Evolutionary conservation across 2,797 vertebrate genomes (phyloP).

Genomic region (Pangasius krempfi): DNA sequence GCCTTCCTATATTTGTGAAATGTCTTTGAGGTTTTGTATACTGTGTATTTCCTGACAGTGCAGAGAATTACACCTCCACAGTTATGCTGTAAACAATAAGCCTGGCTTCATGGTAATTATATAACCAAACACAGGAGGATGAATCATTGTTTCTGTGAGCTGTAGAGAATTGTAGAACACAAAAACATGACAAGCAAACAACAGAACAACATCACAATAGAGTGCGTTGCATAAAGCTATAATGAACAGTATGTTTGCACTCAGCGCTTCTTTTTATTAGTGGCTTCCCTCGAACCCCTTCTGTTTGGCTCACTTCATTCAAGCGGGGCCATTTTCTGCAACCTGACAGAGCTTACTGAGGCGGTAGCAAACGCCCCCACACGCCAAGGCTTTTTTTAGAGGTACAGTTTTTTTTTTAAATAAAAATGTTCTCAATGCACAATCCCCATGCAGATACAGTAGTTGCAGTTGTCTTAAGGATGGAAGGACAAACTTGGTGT

Average conservation of each 20-base stretch:
- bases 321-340: neutral
- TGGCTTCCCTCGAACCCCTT: neutral
- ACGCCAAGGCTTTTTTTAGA: neutral
- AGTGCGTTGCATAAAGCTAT: neutral
- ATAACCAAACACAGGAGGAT: conserved; percentile 15
- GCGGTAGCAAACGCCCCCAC: conserved; percentile 4
- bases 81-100: conserved; percentile 1
- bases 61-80: conserved; percentile 15
- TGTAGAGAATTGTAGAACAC: conserved; percentile 7
- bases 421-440: conserved; percentile 36
- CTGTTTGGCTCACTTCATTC: conserved; percentile 4
- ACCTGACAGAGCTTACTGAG: conserved; percentile 24
- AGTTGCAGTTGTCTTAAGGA: neutral
- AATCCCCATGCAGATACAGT: conserved; percentile 56
- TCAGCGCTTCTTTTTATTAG: conserved; percentile 6
- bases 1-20: neutral
- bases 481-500: conserved; percentile 26
- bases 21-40: neutral
- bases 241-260: conserved; percentile 13
- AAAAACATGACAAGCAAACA: conserved; percentile 18
- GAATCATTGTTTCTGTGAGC: conserved; percentile 17
- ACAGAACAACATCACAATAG: conserved; percentile 3
- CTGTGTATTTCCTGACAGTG: neutral
- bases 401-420: neutral
- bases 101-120: conserved; percentile 15